Conservation (phyloP, 2,888 invertebrate genomes). For the Nezara viridula region DNA sequence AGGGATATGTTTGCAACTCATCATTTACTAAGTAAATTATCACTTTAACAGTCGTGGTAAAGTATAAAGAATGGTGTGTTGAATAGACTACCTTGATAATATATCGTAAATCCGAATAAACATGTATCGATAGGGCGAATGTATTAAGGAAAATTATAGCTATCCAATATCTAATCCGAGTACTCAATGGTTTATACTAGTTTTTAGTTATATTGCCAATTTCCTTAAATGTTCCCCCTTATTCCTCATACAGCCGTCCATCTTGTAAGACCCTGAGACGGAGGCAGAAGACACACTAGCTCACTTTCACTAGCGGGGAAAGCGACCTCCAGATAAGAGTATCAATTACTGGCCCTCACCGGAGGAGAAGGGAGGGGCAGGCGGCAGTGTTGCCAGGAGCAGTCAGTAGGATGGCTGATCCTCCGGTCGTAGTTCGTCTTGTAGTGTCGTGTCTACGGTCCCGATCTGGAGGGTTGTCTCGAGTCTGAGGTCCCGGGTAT, state of each 20-base stretch:
- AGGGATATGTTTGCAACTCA: too few relatives aligned
- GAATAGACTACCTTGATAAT: too few relatives aligned
- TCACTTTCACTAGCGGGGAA: constrained; percentile 45
- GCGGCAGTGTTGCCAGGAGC: neutral
- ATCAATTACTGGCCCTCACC: constrained; percentile 23
- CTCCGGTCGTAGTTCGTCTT: neutral
- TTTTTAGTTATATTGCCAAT: too few relatives aligned
- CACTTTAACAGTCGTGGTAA: too few relatives aligned
- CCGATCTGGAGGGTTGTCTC: neutral
- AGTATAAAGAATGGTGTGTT: too few relatives aligned
- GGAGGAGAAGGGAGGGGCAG: constrained; percentile 5
- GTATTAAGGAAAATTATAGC: too few relatives aligned
- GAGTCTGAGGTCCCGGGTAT: neutral
- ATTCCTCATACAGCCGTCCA: neutral
- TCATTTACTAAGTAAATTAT: too few relatives aligned
- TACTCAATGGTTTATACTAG: too few relatives aligned
- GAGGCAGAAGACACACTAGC: constrained; percentile 15
- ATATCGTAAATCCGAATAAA: too few relatives aligned
- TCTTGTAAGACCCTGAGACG: neutral
- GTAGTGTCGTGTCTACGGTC: neutral
- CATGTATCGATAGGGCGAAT: too few relatives aligned
- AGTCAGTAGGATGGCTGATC: neutral
- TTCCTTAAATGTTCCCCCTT: too few relatives aligned
- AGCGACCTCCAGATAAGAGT: constrained; percentile 44
- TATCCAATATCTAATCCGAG: too few relatives aligned